phyloP scores from a whole-genome alignment of 2,113 vertebrate genomes.

The Mobula birostris region DNA sequence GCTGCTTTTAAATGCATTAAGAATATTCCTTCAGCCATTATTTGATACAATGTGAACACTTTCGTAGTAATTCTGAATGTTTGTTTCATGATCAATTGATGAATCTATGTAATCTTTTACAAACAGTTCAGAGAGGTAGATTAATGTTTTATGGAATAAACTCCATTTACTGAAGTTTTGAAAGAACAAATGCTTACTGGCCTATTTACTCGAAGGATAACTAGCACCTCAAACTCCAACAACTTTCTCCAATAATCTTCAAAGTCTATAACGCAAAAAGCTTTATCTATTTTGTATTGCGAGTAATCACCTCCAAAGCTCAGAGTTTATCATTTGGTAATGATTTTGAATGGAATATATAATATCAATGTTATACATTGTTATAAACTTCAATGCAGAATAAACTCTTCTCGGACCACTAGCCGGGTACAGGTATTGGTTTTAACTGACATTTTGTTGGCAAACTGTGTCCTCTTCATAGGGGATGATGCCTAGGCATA shows the following conservation, averaged over 20 bases:
- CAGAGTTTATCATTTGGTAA: neutral
- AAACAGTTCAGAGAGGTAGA: neutral
- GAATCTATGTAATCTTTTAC: neutral
- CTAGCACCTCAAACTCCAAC: neutral
- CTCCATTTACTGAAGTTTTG: neutral
- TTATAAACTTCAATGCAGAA: no score
- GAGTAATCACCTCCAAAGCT: neutral
- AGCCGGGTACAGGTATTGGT: no score
- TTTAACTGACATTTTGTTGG: no score
- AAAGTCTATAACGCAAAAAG: neutral
- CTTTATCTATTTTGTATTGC: neutral
- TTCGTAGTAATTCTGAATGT: neutral
- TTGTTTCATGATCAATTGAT: neutral
- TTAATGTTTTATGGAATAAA: constrained; percentile 7
- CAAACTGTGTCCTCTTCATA: no score
- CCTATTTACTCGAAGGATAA: neutral
- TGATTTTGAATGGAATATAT: neutral
- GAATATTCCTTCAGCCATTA: neutral
- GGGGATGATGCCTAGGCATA: no score
- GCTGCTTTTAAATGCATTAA: neutral
- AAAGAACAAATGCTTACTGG: constrained; percentile 12
- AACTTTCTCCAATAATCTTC: neutral
- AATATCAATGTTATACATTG: neutral
- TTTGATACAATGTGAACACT: neutral
- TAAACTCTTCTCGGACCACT: no score